A percentile compares a stretch with the other conserved stretches of the same genome.
phyloP scores from a whole-genome alignment of 1,140 invertebrate species.

The Pteromalus puparum region DNA sequence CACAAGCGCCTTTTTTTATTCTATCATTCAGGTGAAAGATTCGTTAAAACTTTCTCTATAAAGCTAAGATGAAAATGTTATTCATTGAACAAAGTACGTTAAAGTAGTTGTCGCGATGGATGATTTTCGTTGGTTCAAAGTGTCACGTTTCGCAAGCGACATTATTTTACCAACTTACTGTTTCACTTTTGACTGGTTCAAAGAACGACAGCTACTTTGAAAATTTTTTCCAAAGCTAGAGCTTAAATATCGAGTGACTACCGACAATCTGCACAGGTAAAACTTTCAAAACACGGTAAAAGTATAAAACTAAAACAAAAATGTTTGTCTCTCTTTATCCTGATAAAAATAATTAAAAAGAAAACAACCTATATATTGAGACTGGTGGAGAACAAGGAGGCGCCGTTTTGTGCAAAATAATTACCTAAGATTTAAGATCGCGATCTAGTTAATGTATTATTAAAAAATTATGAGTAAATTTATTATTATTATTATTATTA shows the following conservation, averaged over 20 bases:
- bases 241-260: slow-evolving; percentile 19
- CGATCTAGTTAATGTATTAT: slow-evolving; percentile 51
- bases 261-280: slow-evolving; percentile 30
- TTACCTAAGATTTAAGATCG: slow-evolving; percentile 53
- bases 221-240: not conserved
- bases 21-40: not conserved
- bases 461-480: slow-evolving; percentile 46
- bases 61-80: not conserved
- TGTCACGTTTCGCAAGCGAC: not conserved
- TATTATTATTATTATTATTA: slow-evolving; percentile 16
- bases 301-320: not conserved
- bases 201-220: not conserved
- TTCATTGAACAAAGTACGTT: not conserved
- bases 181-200: not conserved
- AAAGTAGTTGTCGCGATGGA: not conserved
- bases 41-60: not conserved
- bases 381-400: slow-evolving; percentile 38
- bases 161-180: not conserved
- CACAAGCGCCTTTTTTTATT: slow-evolving; percentile 18
- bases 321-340: slow-evolving; percentile 35
- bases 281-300: slow-evolving; percentile 21
- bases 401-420: slow-evolving; percentile 51
- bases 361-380: slow-evolving; percentile 47
- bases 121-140: not conserved
- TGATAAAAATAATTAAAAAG: slow-evolving; percentile 13